Conservation (phyloP, 2,113 vertebrate species). For the Cryptotis parvus region DNA sequence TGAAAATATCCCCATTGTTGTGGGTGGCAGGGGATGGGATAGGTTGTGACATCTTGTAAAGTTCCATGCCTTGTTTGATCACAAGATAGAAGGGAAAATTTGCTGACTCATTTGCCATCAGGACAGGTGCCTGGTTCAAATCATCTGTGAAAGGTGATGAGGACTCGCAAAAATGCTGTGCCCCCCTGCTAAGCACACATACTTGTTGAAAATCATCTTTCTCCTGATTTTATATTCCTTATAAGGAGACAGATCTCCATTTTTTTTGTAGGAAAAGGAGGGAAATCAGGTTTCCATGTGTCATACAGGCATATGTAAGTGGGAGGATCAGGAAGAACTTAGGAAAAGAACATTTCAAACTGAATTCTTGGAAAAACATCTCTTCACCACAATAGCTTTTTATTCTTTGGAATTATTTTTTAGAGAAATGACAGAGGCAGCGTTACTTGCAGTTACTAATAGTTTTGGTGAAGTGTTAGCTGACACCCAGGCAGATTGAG, state of each 20-base stretch:
- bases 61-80: slow-evolving; percentile 63
- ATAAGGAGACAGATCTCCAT: not conserved
- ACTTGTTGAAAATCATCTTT: slow-evolving; percentile 10
- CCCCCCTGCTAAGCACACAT: slow-evolving; percentile 37
- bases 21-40: slow-evolving; percentile 43
- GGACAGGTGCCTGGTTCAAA: slow-evolving; percentile 24
- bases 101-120: slow-evolving; percentile 64
- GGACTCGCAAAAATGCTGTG: not conserved
- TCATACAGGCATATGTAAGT: not conserved
- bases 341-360: slow-evolving; percentile 50
- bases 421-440: slow-evolving; percentile 51
- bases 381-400: slow-evolving; percentile 25
- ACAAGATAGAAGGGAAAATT: slow-evolving; percentile 25
- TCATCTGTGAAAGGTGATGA: slow-evolving; percentile 27
- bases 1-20: slow-evolving; percentile 53
- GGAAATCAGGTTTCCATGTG: not conserved
- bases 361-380: slow-evolving; percentile 39
- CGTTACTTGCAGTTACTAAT: not conserved
- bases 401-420: slow-evolving; percentile 46
- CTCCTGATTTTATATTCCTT: slow-evolving; percentile 33
- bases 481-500: slow-evolving; percentile 48
- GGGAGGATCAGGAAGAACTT: slow-evolving; percentile 4
- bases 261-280: not conserved
- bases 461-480: slow-evolving; percentile 12
- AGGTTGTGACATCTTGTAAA: slow-evolving; percentile 65